A percentile compares a stretch with the other conserved stretches of the same genome.
Conservation (phyloP, 2,888 invertebrate genomes). For the Cremastobaeus sp. region DNA sequence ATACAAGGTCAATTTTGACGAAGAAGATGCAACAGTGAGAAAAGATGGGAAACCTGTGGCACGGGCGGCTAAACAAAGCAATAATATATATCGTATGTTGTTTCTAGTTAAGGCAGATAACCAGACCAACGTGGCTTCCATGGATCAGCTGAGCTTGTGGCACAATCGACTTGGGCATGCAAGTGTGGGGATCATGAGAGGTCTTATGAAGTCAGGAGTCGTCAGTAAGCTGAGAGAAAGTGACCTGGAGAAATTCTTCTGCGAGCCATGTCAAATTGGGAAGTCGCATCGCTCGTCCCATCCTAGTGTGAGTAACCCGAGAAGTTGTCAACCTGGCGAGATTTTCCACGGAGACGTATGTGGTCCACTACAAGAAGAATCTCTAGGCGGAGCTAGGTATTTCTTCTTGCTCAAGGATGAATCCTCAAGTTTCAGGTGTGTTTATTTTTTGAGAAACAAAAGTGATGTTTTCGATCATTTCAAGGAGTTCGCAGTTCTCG, state of each 20-base stretch:
- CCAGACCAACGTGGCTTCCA: not conserved
- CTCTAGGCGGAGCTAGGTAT: slow-evolving; percentile 53
- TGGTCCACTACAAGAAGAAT: slow-evolving; percentile 45
- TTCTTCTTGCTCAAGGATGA: slow-evolving; percentile 36
- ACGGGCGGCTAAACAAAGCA: not conserved
- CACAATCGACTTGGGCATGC: not conserved
- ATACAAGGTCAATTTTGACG: slow-evolving; percentile 32
- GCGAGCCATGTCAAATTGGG: slow-evolving; percentile 29
- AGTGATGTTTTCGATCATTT: slow-evolving; percentile 60
- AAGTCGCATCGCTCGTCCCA: slow-evolving; percentile 26
- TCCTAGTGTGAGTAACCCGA: not conserved
- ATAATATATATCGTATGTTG: not conserved
- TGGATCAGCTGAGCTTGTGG: not conserved
- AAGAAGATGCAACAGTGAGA: slow-evolving; percentile 1
- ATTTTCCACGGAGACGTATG: slow-evolving; percentile 51
- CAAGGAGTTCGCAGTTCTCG: slow-evolving; percentile 45
- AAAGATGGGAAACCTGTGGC: not conserved
- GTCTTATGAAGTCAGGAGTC: not conserved
- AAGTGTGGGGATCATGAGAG: not conserved
- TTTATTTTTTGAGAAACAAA: slow-evolving; percentile 61
- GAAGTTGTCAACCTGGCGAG: slow-evolving; percentile 35
- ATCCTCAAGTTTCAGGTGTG: slow-evolving; percentile 40
- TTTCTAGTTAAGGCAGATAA: not conserved
- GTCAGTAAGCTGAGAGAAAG: not conserved
- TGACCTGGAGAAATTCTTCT: slow-evolving; percentile 30